Percentiles rank a stretch among this genome's conserved stretches.
These are phyloP conservation scores for Shinisaurus crocodilurus DNA, from an alignment of 2,113 vertebrate genomes.

Conservation along the genomic window DNA sequence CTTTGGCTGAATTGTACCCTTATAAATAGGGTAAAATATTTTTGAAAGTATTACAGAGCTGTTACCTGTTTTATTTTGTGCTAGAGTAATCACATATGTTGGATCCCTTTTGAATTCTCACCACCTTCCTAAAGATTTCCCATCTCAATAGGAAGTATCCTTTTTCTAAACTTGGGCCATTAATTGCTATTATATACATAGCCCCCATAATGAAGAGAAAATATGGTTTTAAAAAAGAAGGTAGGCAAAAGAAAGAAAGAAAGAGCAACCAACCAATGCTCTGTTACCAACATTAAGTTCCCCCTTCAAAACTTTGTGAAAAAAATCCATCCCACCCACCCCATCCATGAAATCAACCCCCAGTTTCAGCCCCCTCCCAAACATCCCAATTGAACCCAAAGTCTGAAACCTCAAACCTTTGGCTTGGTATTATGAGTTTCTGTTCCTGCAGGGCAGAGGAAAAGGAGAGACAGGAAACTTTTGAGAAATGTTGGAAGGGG, in stretches of 20 bases:
- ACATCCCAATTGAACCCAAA: not conserved
- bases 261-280: not conserved
- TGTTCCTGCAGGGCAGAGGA: not conserved
- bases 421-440: not conserved
- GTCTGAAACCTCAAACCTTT: not conserved
- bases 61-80: slow-evolving; percentile 14
- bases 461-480: not conserved
- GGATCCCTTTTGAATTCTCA: slow-evolving; percentile 21
- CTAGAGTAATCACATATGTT: slow-evolving; percentile 25
- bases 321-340: too few species aligned
- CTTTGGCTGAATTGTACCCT: not conserved
- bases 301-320: not conserved
- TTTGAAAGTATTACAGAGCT: slow-evolving; percentile 13
- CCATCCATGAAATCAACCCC: not conserved
- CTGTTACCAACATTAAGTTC: not conserved
- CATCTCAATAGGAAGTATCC: not conserved
- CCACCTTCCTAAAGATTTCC: not conserved
- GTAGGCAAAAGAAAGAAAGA: too few species aligned
- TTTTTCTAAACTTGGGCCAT: not conserved
- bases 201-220: not conserved
- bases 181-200: not conserved
- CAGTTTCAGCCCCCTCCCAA: not conserved
- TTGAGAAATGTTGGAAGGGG: not conserved
- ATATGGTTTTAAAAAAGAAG: too few species aligned
- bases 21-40: not conserved